A percentile compares a stretch with the other conserved stretches of the same genome.
phyloP scores from a whole-genome alignment of 2,113 vertebrate species.

The Oenanthe oenanthe region DNA sequence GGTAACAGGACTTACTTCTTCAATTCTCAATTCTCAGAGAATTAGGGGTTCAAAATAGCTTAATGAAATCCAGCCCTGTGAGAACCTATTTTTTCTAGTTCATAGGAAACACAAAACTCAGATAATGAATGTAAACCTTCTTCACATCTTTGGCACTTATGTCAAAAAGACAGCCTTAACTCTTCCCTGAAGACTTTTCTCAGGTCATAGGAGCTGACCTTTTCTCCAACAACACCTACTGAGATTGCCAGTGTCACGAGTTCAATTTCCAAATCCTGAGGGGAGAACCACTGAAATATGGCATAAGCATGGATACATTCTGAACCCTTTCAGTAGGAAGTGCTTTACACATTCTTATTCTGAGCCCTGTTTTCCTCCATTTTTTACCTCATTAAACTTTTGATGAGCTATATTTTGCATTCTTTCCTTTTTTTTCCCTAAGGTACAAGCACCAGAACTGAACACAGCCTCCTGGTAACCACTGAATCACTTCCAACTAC shows the following conservation, averaged over 20 bases:
- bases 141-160: not conserved
- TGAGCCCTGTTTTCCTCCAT: not conserved
- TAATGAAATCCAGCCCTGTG: not conserved
- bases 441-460: not conserved
- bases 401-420: not conserved
- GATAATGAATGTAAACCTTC: not conserved
- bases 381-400: not conserved
- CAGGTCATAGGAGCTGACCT: slow-evolving; percentile 20
- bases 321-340: not conserved
- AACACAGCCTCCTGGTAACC: not conserved
- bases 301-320: not conserved
- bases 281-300: not conserved
- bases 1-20: not conserved
- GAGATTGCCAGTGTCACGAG: not conserved
- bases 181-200: not conserved
- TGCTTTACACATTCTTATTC: not conserved
- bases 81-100: not conserved
- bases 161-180: slow-evolving; percentile 35
- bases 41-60: not conserved
- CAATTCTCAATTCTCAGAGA: not conserved
- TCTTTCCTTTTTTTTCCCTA: not conserved
- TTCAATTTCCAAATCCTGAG: not conserved
- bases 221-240: not conserved
- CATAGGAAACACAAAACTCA: not conserved
- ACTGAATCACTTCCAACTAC: not conserved